These are phyloP conservation scores for Spilarctia lutea DNA, from an alignment of 2,888 invertebrate species.

Conservation along the genomic window DNA sequence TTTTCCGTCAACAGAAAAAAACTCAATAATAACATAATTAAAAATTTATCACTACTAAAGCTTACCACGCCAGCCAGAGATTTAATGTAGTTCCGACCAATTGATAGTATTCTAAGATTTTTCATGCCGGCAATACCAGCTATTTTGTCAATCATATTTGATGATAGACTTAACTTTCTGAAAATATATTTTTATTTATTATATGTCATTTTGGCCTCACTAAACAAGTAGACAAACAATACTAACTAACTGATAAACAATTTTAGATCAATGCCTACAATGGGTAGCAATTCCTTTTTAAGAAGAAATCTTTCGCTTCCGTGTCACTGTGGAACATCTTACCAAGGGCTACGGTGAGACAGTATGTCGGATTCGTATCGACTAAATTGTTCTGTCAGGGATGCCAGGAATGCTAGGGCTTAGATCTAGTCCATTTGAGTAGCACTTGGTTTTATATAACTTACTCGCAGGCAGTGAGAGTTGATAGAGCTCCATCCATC, in stretches of 20 bases:
- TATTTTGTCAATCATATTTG: constrained; percentile 98
- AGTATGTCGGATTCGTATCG: not conserved
- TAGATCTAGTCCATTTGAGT: not conserved
- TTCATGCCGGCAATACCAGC: constrained; percentile 94
- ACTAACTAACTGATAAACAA: too few relatives aligned
- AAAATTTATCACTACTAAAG: not conserved
- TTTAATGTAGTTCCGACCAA: constrained; percentile 96
- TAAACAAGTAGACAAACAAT: too few relatives aligned
- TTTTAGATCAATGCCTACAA: not conserved
- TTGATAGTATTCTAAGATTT: constrained; percentile 92
- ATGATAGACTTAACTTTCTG: constrained; percentile 95
- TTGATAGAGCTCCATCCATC: constrained; percentile 95
- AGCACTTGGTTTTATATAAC: constrained; percentile 19
- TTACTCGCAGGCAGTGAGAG: constrained; percentile 90
- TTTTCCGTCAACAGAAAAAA: too few relatives aligned
- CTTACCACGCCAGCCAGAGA: constrained; percentile 92
- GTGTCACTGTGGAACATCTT: not conserved
- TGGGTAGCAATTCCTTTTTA: not conserved
- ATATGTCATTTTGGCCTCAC: too few relatives aligned
- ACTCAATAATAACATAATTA: too few relatives aligned
- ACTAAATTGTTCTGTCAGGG: not conserved
- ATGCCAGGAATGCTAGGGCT: too few relatives aligned
- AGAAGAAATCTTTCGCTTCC: not conserved
- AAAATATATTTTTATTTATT: constrained; percentile 49
- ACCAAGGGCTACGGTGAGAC: not conserved